Percentiles rank a stretch among this genome's conserved stretches.
phyloP scores from a whole-genome alignment of 2,888 invertebrate species.

The Tholera decimalis region DNA sequence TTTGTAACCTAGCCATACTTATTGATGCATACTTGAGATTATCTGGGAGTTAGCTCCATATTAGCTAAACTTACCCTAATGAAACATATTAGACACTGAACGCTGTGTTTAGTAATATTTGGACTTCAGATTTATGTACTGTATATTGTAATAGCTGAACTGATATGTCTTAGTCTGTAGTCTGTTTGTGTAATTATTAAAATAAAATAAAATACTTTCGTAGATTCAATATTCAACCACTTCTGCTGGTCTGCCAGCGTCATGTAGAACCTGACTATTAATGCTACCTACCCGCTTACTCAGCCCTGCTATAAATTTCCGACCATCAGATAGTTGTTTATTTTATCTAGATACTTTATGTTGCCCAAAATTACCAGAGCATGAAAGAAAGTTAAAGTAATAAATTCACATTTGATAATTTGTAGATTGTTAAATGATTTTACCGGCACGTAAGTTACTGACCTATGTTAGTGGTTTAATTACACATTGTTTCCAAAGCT shows the following conservation, averaged over 20 bases:
- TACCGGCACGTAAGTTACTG: constrained; percentile 31
- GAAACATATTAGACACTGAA: no score
- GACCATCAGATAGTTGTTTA: neutral
- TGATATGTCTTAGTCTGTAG: no score
- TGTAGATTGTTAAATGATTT: constrained; percentile 31
- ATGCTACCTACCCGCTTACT: no score
- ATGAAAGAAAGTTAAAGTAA: constrained; percentile 19
- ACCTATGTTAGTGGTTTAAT: constrained; percentile 40
- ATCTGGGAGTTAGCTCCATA: constrained; percentile 2
- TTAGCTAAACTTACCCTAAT: no score
- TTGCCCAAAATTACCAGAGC: neutral
- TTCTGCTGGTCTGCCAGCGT: neutral
- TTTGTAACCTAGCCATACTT: constrained; percentile 8
- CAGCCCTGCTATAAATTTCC: neutral
- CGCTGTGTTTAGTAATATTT: no score
- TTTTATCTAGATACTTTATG: neutral
- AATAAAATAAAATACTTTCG: no score
- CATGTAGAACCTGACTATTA: neutral
- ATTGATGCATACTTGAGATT: constrained; percentile 10
- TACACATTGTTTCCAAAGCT: constrained; percentile 37
- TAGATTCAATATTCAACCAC: neutral
- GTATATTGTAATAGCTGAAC: no score
- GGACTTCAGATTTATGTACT: no score
- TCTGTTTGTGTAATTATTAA: no score
- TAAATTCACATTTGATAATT: constrained; percentile 17